A percentile compares a stretch with the other conserved stretches of the same genome.
Evolutionary conservation across 1,140 invertebrate species (phyloP).

Genomic region (Colletes gigas): DNA sequence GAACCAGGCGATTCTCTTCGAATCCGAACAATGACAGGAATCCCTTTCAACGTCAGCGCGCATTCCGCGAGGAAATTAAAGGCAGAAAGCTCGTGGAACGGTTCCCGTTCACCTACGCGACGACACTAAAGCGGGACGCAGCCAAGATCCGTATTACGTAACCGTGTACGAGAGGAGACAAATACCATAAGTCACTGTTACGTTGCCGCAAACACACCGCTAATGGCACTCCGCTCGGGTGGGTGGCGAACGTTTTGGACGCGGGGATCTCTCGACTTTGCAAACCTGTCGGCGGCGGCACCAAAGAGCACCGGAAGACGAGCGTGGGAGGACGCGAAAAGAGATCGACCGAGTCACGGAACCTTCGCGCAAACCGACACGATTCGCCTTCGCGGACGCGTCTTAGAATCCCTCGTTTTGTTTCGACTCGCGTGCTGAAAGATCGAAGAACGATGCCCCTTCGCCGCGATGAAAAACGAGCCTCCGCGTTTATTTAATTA

Average conservation of each 20-base stretch:
- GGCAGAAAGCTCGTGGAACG: neutral
- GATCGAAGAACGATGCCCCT: conserved; percentile 60
- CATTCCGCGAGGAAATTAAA: conserved; percentile 11
- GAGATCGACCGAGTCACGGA: conserved; percentile 57
- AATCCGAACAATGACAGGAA: conserved; percentile 24
- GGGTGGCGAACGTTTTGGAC: conserved; percentile 52
- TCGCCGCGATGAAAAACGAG: no score
- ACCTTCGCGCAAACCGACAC: conserved; percentile 18
- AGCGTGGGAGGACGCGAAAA: conserved; percentile 61
- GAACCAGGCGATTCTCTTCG: neutral
- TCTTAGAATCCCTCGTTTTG: conserved; percentile 54
- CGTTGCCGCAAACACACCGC: conserved; percentile 43
- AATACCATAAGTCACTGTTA: conserved; percentile 57
- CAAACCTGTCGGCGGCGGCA: conserved; percentile 58
- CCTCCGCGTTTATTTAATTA: no score
- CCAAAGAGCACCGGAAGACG: conserved; percentile 55
- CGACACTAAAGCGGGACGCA: conserved; percentile 16
- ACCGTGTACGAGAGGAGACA: conserved; percentile 44
- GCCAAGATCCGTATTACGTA: conserved; percentile 38
- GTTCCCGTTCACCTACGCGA: conserved; percentile 33
- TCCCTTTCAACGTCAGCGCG: conserved; percentile 13
- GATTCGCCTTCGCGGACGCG: neutral
- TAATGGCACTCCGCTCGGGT: conserved; percentile 28
- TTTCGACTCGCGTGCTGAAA: conserved; percentile 53
- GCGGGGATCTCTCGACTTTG: conserved; percentile 38